phyloP scores from a whole-genome alignment of 2,113 vertebrate species.

The Peromyscus polionotus region DNA sequence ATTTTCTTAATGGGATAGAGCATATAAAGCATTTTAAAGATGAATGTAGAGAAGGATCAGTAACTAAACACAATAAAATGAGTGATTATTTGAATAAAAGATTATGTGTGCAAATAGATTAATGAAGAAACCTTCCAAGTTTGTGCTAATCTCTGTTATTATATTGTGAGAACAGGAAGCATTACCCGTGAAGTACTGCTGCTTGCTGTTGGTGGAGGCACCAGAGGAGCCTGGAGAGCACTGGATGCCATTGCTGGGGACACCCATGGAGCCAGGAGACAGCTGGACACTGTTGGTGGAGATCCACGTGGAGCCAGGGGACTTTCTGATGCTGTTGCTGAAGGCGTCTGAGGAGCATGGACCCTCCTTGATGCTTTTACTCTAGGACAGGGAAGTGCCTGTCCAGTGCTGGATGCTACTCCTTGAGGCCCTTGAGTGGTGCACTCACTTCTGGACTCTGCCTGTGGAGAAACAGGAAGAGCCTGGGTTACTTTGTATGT shows the following conservation, averaged over 20 bases:
- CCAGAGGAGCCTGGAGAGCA: not conserved
- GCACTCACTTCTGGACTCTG: not conserved
- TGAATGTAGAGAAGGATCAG: not conserved
- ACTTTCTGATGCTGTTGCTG: not conserved
- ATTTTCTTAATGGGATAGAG: not conserved
- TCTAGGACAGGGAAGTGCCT: not conserved
- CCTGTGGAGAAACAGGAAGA: not conserved
- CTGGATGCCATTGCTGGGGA: not conserved
- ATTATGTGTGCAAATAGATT: not conserved
- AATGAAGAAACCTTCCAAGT: not conserved
- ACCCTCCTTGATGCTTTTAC: accelerated
- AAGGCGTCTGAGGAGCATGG: not conserved
- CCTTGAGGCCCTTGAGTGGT: not conserved
- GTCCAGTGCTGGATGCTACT: not conserved
- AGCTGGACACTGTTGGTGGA: not conserved
- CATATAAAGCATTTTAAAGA: not conserved
- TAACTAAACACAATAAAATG: not conserved
- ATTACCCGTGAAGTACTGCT: not conserved
- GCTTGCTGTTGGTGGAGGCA: not conserved
- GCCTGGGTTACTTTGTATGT: not conserved
- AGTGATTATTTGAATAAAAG: not conserved
- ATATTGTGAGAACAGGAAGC: not conserved
- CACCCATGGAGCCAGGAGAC: accelerated
- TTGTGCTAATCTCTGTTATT: not conserved
- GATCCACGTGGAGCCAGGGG: too few species aligned